Percentiles rank a stretch among this genome's conserved stretches.
Conservation (phyloP, 2,113 vertebrate species). For the Menidia beryllina region DNA sequence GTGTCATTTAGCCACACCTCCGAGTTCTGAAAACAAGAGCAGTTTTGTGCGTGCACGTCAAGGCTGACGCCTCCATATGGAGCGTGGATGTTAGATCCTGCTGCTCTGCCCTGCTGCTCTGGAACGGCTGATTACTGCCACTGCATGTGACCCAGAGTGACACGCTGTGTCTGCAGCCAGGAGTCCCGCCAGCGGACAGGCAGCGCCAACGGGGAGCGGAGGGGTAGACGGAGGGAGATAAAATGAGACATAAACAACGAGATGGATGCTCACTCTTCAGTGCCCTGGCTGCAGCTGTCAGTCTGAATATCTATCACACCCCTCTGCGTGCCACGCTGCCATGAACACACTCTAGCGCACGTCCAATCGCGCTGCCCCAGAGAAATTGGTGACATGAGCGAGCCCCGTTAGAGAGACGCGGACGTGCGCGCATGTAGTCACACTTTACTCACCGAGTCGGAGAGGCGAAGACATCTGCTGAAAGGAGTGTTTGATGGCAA, state of each 20-base stretch:
- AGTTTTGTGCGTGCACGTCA: conserved; percentile 15
- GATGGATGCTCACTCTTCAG: conserved; percentile 78
- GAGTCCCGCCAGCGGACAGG: conserved; percentile 66
- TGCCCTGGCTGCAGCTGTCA: conserved; percentile 62
- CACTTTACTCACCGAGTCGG: conserved; percentile 66
- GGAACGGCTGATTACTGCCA: conserved; percentile 46
- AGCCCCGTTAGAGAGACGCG: conserved; percentile 52
- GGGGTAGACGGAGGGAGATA: conserved; percentile 49
- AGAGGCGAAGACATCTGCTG: conserved; percentile 68
- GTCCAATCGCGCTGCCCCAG: conserved; percentile 38
- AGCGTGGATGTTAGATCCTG: conserved; percentile 35
- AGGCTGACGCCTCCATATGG: conserved; percentile 69
- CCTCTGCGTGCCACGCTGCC: conserved; percentile 44
- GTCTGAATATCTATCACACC: conserved; percentile 70
- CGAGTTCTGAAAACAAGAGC: not conserved
- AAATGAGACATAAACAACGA: conserved; percentile 73
- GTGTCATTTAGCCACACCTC: conserved; percentile 31
- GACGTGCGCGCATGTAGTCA: conserved; percentile 47
- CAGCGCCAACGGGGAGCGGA: conserved; percentile 51
- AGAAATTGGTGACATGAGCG: conserved; percentile 68
- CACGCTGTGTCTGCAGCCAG: conserved; percentile 52
- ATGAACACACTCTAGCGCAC: conserved; percentile 33
- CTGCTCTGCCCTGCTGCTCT: conserved; percentile 40
- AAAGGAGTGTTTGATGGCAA: conserved; percentile 64
- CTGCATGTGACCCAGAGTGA: conserved; percentile 67